These are phyloP conservation scores for Holotrichia oblita DNA, from an alignment of 1,140 invertebrate genomes.

Conservation along the genomic window DNA sequence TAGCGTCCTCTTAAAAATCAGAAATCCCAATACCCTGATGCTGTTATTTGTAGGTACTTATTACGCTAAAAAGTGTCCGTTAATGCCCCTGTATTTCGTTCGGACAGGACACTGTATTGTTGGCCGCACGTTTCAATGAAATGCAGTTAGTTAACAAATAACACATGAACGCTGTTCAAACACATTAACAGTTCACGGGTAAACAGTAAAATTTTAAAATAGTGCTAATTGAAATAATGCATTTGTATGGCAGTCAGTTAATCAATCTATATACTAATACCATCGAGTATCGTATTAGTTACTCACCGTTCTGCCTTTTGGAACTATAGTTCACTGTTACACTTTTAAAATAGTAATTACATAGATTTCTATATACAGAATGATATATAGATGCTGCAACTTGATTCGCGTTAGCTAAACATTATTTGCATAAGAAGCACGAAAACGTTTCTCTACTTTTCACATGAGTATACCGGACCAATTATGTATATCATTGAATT, in stretches of 20 bases:
- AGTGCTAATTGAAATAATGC: slow-evolving; percentile 42
- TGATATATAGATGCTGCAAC: no score
- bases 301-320: not conserved
- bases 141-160: slow-evolving; percentile 42
- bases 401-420: no score
- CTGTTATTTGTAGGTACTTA: slow-evolving; percentile 41
- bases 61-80: slow-evolving; percentile 40
- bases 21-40: slow-evolving; percentile 20
- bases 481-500: no score
- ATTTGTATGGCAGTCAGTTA: slow-evolving; percentile 28
- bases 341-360: no score
- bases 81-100: slow-evolving; percentile 21
- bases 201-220: slow-evolving; percentile 42
- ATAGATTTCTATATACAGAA: no score
- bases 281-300: not conserved
- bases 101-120: slow-evolving; percentile 29
- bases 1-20: slow-evolving; percentile 17
- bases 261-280: slow-evolving; percentile 11
- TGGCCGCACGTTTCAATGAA: slow-evolving; percentile 39
- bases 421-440: no score
- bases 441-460: no score
- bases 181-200: slow-evolving; percentile 40
- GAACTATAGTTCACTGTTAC: not conserved
- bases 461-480: no score
- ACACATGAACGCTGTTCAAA: slow-evolving; percentile 41